Evolutionary conservation across 2,113 vertebrate genomes (phyloP).

Genomic region (Nyctereutes procyonoides): DNA sequence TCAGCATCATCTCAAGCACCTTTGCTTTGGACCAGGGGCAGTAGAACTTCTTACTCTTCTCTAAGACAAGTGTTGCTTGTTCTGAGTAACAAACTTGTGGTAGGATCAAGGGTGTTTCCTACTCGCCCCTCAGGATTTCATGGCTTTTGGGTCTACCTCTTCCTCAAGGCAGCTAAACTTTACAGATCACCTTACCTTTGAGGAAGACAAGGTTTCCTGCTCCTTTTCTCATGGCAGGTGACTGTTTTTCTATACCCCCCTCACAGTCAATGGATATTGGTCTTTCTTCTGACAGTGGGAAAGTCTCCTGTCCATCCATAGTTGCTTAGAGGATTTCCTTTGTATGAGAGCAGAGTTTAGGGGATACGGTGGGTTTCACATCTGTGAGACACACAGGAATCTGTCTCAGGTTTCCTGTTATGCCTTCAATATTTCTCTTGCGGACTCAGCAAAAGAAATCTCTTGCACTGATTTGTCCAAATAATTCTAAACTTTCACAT

Average conservation of each 20-base stretch:
- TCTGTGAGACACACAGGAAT: background rate
- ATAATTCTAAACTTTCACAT: background rate
- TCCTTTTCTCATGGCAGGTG: background rate
- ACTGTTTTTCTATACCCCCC: background rate
- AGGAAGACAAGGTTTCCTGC: background rate
- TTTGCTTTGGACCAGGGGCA: background rate
- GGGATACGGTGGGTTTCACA: background rate
- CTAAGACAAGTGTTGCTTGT: background rate
- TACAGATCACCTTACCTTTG: background rate
- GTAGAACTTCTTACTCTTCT: background rate
- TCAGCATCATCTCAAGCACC: too few species aligned
- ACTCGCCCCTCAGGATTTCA: background rate
- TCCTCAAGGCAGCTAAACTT: background rate
- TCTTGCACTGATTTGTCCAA: background rate
- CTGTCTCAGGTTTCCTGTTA: background rate
- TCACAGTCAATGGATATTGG: background rate
- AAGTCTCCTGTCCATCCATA: background rate
- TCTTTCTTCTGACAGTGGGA: background rate
- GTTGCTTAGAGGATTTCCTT: background rate
- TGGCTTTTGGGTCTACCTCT: background rate
- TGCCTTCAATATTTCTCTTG: background rate
- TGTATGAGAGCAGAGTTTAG: background rate
- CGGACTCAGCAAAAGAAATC: conserved; percentile 18
- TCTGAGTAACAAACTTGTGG: background rate
- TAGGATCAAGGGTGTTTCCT: background rate